These are phyloP conservation scores for Indri indri DNA, from an alignment of 2,113 vertebrate genomes.

Conservation along the genomic window DNA sequence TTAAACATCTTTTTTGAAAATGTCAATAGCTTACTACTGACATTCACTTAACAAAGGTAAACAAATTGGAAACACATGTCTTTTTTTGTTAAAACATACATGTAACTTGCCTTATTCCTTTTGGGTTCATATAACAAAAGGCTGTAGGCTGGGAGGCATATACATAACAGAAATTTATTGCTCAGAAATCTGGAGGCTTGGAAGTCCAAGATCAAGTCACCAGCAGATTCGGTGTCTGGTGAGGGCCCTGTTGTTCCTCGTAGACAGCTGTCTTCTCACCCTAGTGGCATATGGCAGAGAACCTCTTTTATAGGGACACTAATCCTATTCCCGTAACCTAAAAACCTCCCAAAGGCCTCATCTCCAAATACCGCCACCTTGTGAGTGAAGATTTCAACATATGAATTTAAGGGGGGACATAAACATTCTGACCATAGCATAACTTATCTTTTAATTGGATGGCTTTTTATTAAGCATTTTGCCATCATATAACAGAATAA, in stretches of 20 bases:
- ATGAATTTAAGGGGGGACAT: not conserved
- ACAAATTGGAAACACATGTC: not conserved
- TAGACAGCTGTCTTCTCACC: not conserved
- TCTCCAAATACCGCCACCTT: not conserved
- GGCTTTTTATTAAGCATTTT: not conserved
- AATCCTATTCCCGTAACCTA: not conserved
- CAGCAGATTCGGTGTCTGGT: not conserved
- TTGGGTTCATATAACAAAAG: not conserved
- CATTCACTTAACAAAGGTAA: not conserved
- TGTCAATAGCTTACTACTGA: not conserved
- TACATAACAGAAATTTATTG: not conserved
- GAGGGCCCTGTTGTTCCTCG: not conserved
- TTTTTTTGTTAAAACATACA: not conserved
- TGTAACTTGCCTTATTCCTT: not conserved
- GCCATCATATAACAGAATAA: not conserved
- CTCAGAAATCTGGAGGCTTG: not conserved
- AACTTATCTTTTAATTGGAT: not conserved
- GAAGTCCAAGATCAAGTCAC: not conserved
- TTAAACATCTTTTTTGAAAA: not conserved
- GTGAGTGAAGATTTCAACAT: not conserved
- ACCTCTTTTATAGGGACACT: not conserved
- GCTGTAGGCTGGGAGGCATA: not conserved
- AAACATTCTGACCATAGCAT: not conserved
- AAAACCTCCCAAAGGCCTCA: no score
- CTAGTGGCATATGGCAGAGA: not conserved